Base-by-base conservation (phyloP, 2,888 invertebrate species). In the Sinelater perroti region DNA sequence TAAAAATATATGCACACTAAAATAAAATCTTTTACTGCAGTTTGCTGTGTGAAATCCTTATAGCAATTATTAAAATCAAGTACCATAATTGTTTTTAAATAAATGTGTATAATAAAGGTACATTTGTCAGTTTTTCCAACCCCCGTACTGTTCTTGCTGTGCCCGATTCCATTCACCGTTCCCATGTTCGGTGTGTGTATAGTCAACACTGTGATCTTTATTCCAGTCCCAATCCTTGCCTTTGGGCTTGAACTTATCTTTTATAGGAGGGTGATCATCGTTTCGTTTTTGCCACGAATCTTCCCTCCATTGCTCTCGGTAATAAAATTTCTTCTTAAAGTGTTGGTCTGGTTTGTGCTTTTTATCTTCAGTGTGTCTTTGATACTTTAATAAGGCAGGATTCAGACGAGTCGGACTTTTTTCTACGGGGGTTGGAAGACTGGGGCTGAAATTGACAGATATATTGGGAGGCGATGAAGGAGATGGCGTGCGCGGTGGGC, bases 271-370 rank as follows among this genome's bases (percentile, higher is more conserved):
- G 8, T 59, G 51, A 49, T 61, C 71, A 68, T 77, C 69, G 72
- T 47, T 77, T 70, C 73, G 72, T 78, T 81, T 81, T 42, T 70
- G 67, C 72, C 72, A 76, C 13, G 63, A 59, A 46, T 75, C 74
- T 57, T 74, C 74, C 78, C 81, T 83, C 87, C 88, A 88, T 75
- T 81, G 86, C 80, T 83, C 89, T 72, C 86, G 82, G 67, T 90
- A 89, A 63, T 75, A 78, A 79, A 91, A 91, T 72, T 91, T 91
- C 81, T 92, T 93, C 79, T 93, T 92, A 78, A 91, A 92, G 79
- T 90, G 90, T 66, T 85, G 83, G 68, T 86, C 85, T 0, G 81
- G 79, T 59, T 70, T 77, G 60, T 68, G 73, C 50, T 70, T 73
- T 57, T 72, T 75, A n/a, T 77, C 74, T 54, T 78, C 78, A 10